phyloP scores from a whole-genome alignment of 2,113 vertebrate species.

The Dissostichus mawsoni region DNA sequence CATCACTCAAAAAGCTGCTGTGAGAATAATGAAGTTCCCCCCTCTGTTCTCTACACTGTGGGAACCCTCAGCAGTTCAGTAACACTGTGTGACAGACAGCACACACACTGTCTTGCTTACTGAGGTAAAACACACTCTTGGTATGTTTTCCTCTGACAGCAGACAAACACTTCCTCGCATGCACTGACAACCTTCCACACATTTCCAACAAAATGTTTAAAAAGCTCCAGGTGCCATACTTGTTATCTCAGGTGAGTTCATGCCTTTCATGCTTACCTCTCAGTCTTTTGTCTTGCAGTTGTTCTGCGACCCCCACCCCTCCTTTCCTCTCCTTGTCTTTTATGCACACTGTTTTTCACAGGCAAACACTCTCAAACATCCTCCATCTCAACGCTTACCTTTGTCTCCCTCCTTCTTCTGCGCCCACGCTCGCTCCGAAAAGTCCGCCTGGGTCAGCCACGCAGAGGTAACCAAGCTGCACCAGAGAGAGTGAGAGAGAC shows the following conservation, averaged over 20 bases:
- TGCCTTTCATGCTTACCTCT: constrained; percentile 35
- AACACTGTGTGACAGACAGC: constrained; percentile 63
- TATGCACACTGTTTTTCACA: constrained; percentile 18
- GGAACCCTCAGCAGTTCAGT: constrained; percentile 55
- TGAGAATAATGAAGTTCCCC: constrained; percentile 79
- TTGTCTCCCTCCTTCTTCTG: constrained; percentile 68
- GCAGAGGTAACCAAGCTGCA: constrained; percentile 69
- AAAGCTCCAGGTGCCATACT: constrained; percentile 28
- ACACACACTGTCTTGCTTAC: constrained; percentile 17
- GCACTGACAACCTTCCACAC: background rate
- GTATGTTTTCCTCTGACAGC: constrained; percentile 37
- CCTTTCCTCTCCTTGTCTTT: background rate
- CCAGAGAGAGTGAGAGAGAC: constrained; percentile 48
- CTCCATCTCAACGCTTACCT: constrained; percentile 67
- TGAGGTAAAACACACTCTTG: constrained; percentile 16
- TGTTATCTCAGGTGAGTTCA: constrained; percentile 58
- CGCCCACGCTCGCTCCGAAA: constrained; percentile 58
- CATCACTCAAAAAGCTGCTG: constrained; percentile 58
- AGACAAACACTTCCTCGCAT: constrained; percentile 36
- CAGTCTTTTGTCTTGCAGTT: constrained; percentile 73
- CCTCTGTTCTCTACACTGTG: constrained; percentile 49
- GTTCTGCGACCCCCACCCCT: background rate
- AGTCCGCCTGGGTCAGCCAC: constrained; percentile 73
- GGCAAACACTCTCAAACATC: constrained; percentile 48
- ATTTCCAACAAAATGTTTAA: constrained; percentile 36